Conservation (phyloP, 2,888 invertebrate genomes). For the Oxycera nigricornis region DNA sequence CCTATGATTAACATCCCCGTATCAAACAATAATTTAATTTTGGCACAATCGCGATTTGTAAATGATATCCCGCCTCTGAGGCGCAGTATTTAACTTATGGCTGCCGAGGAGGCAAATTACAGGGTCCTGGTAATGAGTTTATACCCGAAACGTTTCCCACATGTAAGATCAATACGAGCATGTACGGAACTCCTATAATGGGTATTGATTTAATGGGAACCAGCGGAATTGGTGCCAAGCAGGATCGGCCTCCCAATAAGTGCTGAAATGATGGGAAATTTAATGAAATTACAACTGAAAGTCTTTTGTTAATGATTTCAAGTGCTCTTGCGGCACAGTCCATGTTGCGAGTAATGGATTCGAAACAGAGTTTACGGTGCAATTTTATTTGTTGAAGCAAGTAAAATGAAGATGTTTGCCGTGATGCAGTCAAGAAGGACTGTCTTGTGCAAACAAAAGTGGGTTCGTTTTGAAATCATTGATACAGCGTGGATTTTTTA, state of each 20-base stretch:
- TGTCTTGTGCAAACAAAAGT: too few species aligned
- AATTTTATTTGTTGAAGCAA: too few species aligned
- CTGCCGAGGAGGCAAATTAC: constrained; percentile 29
- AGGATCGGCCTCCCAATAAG: background rate
- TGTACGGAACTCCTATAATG: background rate
- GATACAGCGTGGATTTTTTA: too few species aligned
- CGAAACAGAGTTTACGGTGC: too few species aligned
- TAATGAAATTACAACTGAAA: constrained; percentile 16
- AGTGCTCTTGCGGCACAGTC: too few species aligned
- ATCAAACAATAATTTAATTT: constrained; percentile 15
- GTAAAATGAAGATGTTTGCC: too few species aligned
- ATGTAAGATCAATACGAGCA: background rate
- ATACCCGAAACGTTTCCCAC: constrained; percentile 15
- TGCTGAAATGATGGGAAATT: constrained; percentile 11
- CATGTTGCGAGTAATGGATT: too few species aligned
- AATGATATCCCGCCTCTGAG: constrained; percentile 22
- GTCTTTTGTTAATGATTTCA: constrained; percentile 6
- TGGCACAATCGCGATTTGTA: constrained; percentile 25
- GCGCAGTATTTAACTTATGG: constrained; percentile 21
- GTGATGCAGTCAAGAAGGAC: too few species aligned
- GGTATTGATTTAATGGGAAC: constrained; percentile 11
- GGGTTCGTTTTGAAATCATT: too few species aligned
- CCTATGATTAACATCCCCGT: too few species aligned
- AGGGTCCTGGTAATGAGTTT: constrained; percentile 33
- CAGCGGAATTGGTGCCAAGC: background rate